Evolutionary conservation across 2,888 invertebrate genomes (phyloP), one percentile per base, ranked within the genome.

Genomic region (Apeira syringaria): DNA sequence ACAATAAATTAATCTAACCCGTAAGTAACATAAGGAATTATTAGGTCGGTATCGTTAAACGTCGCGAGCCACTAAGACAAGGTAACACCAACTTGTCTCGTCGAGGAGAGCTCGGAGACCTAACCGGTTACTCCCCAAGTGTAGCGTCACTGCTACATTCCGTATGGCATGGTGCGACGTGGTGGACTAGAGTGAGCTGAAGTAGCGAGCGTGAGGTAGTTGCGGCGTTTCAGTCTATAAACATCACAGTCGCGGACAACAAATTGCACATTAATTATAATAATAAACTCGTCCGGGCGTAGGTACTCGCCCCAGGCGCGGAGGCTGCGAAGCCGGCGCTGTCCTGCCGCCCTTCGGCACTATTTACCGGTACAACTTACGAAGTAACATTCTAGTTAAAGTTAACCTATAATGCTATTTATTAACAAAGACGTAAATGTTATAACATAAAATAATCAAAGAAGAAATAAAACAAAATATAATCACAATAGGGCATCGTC

Each of bases 181-280:
- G 74, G 71, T 62, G 78, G 88, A 88, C 88, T 88, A 87, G 88
- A 88, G 80, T 71, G 66, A 76, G 79, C 76, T 77, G 80, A 76
- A 80, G 84, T 51, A 52, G 56, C 84, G 80, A 84, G 83, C 83
- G 88, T 86, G 89, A 89, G 89, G 89, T 89, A 89, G 88, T 84
- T 80, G 85, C 79, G 88, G 89, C 83, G 70, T 88, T 82, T 92
- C 92, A 92, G 92, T 92, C 92, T 92, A 92, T 89, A 86, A 91
- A 91, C 91, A 92, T 92, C 92, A 92, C 92, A 92, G 92, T 92
- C 91, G 91, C 92, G 91, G 83, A 87, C 81, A 85, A 82, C 80
- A 80, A 83, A 88, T 88, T 89, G 88, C 88, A 89, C 88, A 84
- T 81, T 80, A 49, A 47, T 44, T 42, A 34, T 31, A 52, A 45